Base-by-base conservation (phyloP, 2,888 invertebrate genomes). In the Leptopilina drosophilae region DNA sequence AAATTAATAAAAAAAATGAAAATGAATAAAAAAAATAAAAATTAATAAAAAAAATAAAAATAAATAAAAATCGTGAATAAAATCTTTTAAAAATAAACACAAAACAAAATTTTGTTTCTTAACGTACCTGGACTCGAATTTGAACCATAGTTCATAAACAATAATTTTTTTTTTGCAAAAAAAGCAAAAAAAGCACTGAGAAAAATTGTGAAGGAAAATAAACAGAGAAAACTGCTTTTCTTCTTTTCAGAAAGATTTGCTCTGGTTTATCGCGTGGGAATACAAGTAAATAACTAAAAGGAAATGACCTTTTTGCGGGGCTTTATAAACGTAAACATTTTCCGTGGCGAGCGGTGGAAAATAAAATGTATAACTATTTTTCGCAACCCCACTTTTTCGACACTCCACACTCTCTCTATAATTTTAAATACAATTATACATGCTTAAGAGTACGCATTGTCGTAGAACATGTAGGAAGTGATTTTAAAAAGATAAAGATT, bases 251-350 rank as follows among this genome's bases (percentile, higher is more conserved):
- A 5, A 12, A 67, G 46, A 49, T 26, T 26, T 56, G 14, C 53
- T 33, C 73, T 56, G 8, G 49, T 15, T 73, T 53, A 78, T 80
- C 80, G 77, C 15, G 62, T 80, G 53, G 64, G 78, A 80, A 73
- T 64, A 49, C 49, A 56, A 33, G 26, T 78, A 65, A 67, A 62
- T 64, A 79, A 83, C 83, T 83, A 82, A 81, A 82, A 81, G 76
- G 77, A 20, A 75, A 64, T 79, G 77, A 65, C 26, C 77, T 77
- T 77, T 69, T 73, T 77, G 59, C 64, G 78, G 26, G 49, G 82
- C 83, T 64, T 81, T 83, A 83, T 83, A 83, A 83, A 82, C 80
- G 82, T 77, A 82, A 83, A 80, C 78, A 67, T 78, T 81, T 77
- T 81, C 80, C 76, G 80, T n/a, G 83, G n/a, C n/a, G n/a, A 80